Conservation (phyloP, 2,113 vertebrate genomes). For the Motacilla tschutschensis region DNA sequence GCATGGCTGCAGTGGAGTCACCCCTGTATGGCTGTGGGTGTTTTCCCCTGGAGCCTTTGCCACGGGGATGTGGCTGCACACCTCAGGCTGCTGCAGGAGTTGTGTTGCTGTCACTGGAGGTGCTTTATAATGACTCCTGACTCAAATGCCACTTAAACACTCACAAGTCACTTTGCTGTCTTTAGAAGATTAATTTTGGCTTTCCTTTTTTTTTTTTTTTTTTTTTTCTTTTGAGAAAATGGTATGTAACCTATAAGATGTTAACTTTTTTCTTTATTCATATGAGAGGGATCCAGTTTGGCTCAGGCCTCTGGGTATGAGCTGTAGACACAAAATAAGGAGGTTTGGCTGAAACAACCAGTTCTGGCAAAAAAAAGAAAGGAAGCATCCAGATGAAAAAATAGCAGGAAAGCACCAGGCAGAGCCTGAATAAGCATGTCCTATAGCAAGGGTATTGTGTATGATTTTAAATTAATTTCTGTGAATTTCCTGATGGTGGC, state of each 20-base stretch:
- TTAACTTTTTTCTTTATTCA: neutral
- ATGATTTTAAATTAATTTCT: neutral
- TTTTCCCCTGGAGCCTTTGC: neutral
- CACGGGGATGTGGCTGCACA: neutral
- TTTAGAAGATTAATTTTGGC: neutral
- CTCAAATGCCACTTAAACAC: neutral
- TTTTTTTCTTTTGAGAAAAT: neutral
- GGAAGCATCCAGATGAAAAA: neutral
- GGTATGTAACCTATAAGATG: rapidly evolving
- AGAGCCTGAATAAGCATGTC: neutral
- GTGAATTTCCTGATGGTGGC: neutral
- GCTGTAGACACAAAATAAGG: neutral
- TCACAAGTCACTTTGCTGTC: neutral
- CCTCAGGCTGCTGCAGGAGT: neutral
- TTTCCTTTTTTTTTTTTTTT: neutral
- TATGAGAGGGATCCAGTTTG: neutral
- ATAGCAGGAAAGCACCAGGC: neutral
- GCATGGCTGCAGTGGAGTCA: neutral
- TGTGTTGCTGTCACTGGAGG: neutral
- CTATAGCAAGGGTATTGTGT: neutral
- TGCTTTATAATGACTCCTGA: neutral
- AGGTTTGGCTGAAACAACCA: neutral
- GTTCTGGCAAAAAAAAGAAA: neutral
- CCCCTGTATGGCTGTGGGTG: neutral
- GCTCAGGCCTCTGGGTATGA: neutral